Evolutionary conservation across 2,113 vertebrate species (phyloP).

Genomic region (Vidua chalybeata): DNA sequence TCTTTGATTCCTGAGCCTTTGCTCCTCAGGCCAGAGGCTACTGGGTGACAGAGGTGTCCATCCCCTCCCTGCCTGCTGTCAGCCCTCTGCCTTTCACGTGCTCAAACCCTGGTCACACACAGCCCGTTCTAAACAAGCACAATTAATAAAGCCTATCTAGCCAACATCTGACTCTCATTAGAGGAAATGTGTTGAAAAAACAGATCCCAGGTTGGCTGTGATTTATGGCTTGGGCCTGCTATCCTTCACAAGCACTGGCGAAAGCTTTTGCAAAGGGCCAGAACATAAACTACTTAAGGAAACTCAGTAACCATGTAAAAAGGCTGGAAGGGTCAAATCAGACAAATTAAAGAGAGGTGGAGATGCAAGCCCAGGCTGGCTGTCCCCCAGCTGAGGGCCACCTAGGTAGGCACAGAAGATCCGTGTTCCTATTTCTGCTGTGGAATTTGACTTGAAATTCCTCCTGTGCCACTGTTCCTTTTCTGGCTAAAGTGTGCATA

Average conservation of each 20-base stretch:
- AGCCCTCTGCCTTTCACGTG: background rate
- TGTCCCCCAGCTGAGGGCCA: conserved; percentile 23
- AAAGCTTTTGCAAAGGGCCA: conserved; percentile 62
- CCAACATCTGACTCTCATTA: conserved; percentile 67
- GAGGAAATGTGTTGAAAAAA: conserved; percentile 61
- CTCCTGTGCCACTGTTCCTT: background rate
- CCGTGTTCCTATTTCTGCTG: background rate
- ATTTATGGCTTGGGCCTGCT: conserved; percentile 62
- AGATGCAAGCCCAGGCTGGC: background rate
- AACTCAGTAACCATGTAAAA: conserved; percentile 49
- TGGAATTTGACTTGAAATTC: background rate
- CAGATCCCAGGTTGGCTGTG: conserved; percentile 64
- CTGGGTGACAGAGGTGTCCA: background rate
- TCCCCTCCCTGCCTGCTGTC: background rate
- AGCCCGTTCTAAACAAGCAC: conserved; percentile 32
- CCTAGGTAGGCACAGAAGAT: conserved; percentile 4
- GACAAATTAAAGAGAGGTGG: conserved; percentile 37
- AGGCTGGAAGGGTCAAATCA: conserved; percentile 51
- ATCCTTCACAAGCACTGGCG: conserved; percentile 45
- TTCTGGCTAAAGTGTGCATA: background rate
- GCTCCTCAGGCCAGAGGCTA: background rate
- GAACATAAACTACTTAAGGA: conserved; percentile 65
- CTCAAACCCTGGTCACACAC: background rate
- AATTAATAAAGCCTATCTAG: conserved; percentile 60
- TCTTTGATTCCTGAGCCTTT: background rate